These are phyloP conservation scores for Strongylocentrotus purpuratus DNA, from an alignment of 35 echinoderm and acorn worm genomes.

Conservation along the genomic window DNA sequence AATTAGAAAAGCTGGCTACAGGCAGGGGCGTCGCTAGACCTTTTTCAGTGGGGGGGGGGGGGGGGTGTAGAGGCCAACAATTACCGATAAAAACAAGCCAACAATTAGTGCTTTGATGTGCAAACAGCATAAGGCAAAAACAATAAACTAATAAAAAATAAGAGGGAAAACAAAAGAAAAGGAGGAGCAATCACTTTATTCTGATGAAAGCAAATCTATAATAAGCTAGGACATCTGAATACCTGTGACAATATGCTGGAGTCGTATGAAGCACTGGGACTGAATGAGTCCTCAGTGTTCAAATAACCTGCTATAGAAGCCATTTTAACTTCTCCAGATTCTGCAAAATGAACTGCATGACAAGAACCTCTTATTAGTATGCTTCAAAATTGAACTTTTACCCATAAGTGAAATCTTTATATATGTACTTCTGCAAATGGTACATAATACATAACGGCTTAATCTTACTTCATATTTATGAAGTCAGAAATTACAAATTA, in stretches of 20 bases:
- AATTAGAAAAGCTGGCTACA: too few species aligned
- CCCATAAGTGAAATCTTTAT: too few species aligned
- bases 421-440: too few species aligned
- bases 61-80: too few species aligned
- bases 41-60: too few species aligned
- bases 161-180: not conserved
- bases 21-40: too few species aligned
- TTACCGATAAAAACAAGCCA: too few species aligned
- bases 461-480: too few species aligned
- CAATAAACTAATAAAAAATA: not conserved
- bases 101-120: too few species aligned
- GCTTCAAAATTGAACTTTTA: not conserved
- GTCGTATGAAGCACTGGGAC: not conserved
- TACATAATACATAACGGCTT: too few species aligned
- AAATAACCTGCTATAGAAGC: not conserved
- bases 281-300: slow-evolving; percentile 8
- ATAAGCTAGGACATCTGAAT: not conserved
- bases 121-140: not conserved
- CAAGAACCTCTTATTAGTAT: not conserved
- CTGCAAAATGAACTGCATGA: not conserved
- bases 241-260: not conserved
- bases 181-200: not conserved
- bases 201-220: not conserved
- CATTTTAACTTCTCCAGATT: not conserved
- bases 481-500: too few species aligned